Evolutionary conservation across 2,888 invertebrate species (phyloP), one percentile per base, ranked within the genome.

Genomic region (Sphaerophoria taeniata): DNA sequence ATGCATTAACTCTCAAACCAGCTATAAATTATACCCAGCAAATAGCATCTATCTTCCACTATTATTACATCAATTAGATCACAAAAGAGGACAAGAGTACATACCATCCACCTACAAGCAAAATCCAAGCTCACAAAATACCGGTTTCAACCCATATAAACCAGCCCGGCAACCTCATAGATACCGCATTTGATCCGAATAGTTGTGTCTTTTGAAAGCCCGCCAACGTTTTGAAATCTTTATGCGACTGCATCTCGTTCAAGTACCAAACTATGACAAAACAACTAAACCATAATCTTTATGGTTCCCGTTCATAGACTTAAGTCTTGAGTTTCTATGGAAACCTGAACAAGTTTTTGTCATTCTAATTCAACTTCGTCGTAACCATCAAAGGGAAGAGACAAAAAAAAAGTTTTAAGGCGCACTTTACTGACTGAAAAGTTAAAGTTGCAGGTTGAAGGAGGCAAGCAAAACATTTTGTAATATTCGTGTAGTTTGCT

Each of bases 311-410:
- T n/a, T n/a, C n/a, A 36, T 43, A 43, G 4, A 73, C 65, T 78
- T 56, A 51, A 56, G 45, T 14, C 12, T 56, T 70, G 45, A 45
- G 34, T 65, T 55, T 61, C 51, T 43, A 76, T 76, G 72, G 76
- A 84, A 79, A 75, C 67, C 33, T 58, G 55, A 75, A 79, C 83
- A 84, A 84, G 83, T 79, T 78, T 75, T 79, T 78, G 74, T 60
- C 63, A 49, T 45, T 61, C 60, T 33, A 49, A 67, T 36, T 67
- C 63, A 49, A 33, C 16, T 14, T 36, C 14, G 34, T 34, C 7
- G 39, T 9, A 3, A 9, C 7, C 11, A 45, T 6, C 36, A 36
- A 36, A 4, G 7, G 7, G 4, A 36, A 36, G 4, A 36, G 11
- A 43, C 3, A 33, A n/a, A 67, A 56, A 34, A 24, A 55, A 49